A percentile compares a stretch with the other conserved stretches of the same genome.
phyloP scores from a whole-genome alignment of 2,888 invertebrate genomes.

The Galerucella pusilla region DNA sequence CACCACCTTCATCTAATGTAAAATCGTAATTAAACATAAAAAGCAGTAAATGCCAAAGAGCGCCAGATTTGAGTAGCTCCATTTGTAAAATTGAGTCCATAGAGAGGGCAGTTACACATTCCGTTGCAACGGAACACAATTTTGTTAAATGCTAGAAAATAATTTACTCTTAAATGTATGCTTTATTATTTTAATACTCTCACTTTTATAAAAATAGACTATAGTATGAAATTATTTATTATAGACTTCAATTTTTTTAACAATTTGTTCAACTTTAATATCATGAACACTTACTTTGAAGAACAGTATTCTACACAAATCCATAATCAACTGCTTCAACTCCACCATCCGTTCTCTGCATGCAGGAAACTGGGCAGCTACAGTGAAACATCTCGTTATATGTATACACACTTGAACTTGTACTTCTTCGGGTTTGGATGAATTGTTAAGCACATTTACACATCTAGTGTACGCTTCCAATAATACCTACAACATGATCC shows the following conservation, averaged over 20 bases:
- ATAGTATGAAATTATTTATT: neutral
- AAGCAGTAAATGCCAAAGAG: constrained; percentile 90
- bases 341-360: constrained; percentile 90
- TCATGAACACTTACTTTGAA: constrained; percentile 73
- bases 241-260: no score
- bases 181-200: no score
- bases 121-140: constrained; percentile 87
- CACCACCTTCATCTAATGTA: constrained; percentile 96
- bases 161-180: neutral
- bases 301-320: constrained; percentile 86
- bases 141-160: constrained; percentile 79
- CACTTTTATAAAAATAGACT: no score
- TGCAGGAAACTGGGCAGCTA: constrained; percentile 92
- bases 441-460: constrained; percentile 87
- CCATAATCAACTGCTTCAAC: constrained; percentile 87
- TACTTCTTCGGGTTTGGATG: constrained; percentile 81
- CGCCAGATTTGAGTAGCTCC: constrained; percentile 85
- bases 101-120: constrained; percentile 88
- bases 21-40: constrained; percentile 96
- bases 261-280: no score
- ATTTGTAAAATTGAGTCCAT: constrained; percentile 88
- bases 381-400: constrained; percentile 92
- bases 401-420: constrained; percentile 92
- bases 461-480: constrained; percentile 94
- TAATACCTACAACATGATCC: constrained; percentile 69